A percentile compares a stretch with the other conserved stretches of the same genome.
phyloP scores from a whole-genome alignment of 92 coral and sea anemone species.

The Diadumene lineata region DNA sequence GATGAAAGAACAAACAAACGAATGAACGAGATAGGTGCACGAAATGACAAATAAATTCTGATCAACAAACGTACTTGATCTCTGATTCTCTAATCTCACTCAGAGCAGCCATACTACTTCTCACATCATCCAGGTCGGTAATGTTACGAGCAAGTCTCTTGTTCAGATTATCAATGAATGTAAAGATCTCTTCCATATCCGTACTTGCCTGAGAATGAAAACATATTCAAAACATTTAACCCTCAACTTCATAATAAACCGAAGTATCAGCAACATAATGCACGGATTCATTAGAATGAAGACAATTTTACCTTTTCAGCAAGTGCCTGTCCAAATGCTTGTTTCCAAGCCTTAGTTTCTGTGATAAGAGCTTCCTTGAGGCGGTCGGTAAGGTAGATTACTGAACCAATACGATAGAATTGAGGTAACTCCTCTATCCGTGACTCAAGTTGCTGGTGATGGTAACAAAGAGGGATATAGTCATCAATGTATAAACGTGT shows the following conservation, averaged over 20 bases:
- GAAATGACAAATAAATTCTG: too few species aligned
- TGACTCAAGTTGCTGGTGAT: conserved; percentile 67
- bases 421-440: conserved; percentile 86
- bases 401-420: conserved; percentile 89
- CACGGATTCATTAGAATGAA: too few species aligned
- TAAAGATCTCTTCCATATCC: conserved; percentile 97
- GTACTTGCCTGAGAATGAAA: conserved; percentile 74
- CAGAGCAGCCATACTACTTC: conserved; percentile 97
- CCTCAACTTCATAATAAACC: too few species aligned
- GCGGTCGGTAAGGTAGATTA: conserved; percentile 81
- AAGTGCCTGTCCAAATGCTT: conserved; percentile 95
- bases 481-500: too few species aligned
- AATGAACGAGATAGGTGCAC: too few species aligned
- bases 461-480: too few species aligned
- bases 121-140: conserved; percentile 97
- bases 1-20: too few species aligned
- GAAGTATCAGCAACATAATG: too few species aligned
- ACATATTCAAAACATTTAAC: too few species aligned
- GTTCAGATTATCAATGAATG: conserved; percentile 89
- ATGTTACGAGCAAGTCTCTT: conserved; percentile 90
- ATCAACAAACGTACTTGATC: conserved; percentile 91
- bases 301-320: conserved; percentile 80
- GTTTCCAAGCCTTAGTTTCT: conserved; percentile 99
- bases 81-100: conserved; percentile 95
- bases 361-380: conserved; percentile 89